Base-by-base conservation (phyloP, 2,113 vertebrate species). In the Ciconia boyciana region DNA sequence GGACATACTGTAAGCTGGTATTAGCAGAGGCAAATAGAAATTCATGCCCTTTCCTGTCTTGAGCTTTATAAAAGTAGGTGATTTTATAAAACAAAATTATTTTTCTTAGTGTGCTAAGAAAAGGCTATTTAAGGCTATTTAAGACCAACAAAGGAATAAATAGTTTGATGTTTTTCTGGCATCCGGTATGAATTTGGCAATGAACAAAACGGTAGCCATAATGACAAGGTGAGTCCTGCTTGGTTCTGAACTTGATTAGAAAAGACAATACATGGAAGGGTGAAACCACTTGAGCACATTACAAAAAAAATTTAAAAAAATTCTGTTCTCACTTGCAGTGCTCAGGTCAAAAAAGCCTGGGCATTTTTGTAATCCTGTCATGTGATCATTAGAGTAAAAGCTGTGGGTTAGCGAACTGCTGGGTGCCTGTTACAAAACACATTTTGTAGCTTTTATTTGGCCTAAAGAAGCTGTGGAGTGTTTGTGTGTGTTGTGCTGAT, bases 231-330 rank as follows among this genome's bases (percentile, higher is more conserved):
- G 22, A 87, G 11, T 88, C 44, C 72, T 76, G 31, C 87, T 95
- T 52, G 44, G 52, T 75, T 72, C 41, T 49, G 68, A 70, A 51
- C 43, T 75, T 74, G 46, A 44, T 22, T 74, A 29, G 57, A 34
- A 81, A 77, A 62, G 60, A 91, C 86, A 94, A 88, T 81, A n/a
- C 32, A 60, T 90, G 86, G 81, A 95, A 95, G 88, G 79, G 49
- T 71, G 48, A 81, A 82, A 88, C 60, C 66, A 58, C 19, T 87
- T 79, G 10, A 84, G 52, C 7, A 13, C 15, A 11, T 54, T 26
- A 13, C 25, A 2, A 22, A 65, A 41, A 43, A 15, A 52, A 75
- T 39, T 13, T 49, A 4, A 2, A 13, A 26, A 51, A 51, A 31
- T 13, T 6, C 6, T 10, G 2, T 44, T 75, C 22, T 83, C 9